Base-by-base conservation (phyloP, 2,797 vertebrate genomes). In the Aratinga solstitialis region DNA sequence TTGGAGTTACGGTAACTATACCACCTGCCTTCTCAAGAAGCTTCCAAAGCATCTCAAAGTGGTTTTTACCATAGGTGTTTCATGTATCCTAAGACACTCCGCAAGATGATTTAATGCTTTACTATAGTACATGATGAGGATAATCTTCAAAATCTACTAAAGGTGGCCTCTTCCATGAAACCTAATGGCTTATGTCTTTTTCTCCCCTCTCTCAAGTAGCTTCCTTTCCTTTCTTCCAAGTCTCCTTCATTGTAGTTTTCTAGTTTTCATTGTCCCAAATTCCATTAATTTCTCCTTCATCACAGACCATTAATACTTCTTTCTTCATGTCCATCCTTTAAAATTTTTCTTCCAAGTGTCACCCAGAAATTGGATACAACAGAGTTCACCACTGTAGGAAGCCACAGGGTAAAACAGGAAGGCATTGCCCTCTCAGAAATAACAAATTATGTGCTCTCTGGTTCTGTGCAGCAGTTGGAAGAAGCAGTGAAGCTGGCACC, bases 401-500 rank as follows among this genome's bases (percentile, higher is more conserved):
- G 79, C 45, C 16, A 24, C 29, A 69, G 32, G 53, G 38, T 77
- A 61, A 78, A 86, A 53, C 14, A 75, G 47, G 67, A 62, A 59
- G 74, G 71, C 53, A 88, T 67, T 86, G 23, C 67, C 13, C 36
- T 45, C 72, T 53, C 89, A 61, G 87, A 95, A 91, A 63, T 48
- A 90, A 79, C 59, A 76, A 81, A 75, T 76, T 24, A 51, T 0
- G 9, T 56, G 47, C 62, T 91, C 79, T 83, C 90, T 4, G 83
- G 79, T 80, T 91, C 73, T 34, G 58, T 38, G 51, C 69, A 91
- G 83, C 84, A 96, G 43, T 18, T 91, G 77, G 85, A 87, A 94
- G 91, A 72, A 94, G 87, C 73, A 76, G 77, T n/a, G 89, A 94
- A 95, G 66, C 59, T 95, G 87, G 73, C 82, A 86, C 40, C 71